Conservation (phyloP, 2,888 invertebrate species). For the Harpalus rubripes region DNA sequence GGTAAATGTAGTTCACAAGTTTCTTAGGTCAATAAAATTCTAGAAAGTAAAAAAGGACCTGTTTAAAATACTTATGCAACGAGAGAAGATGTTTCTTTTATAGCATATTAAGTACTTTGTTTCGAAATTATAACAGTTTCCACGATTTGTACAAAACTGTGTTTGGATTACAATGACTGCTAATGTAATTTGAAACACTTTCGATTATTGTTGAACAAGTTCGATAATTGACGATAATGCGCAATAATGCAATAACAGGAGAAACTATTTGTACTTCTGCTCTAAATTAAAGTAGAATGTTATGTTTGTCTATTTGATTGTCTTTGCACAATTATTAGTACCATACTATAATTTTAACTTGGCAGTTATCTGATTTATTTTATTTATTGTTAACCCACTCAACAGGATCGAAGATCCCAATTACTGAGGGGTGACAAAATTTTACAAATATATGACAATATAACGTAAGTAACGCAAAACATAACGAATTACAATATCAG, state of each 20-base stretch:
- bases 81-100: slow-evolving; percentile 5
- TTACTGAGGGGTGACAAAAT: no score
- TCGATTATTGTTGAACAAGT: slow-evolving; percentile 22
- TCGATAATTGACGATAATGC: neutral
- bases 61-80: slow-evolving; percentile 55
- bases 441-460: no score
- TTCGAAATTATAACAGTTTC: slow-evolving; percentile 30
- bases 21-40: slow-evolving; percentile 64
- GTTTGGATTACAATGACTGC: neutral
- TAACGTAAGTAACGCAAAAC: no score
- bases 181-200: slow-evolving; percentile 22
- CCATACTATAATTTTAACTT: no score
- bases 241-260: neutral
- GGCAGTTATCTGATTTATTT: neutral
- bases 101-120: slow-evolving; percentile 28
- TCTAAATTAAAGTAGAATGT: neutral
- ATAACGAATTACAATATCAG: no score
- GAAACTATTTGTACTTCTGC: neutral
- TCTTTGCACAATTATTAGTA: neutral
- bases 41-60: slow-evolving; percentile 64
- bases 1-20: slow-evolving; percentile 62
- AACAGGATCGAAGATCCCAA: no score
- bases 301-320: neutral
- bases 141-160: slow-evolving; percentile 32
- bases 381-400: no score